Evolutionary conservation across 1,140 invertebrate genomes (phyloP), one percentile per base, ranked within the genome.

Genomic region (Lordiphosa stackelbergi): DNA sequence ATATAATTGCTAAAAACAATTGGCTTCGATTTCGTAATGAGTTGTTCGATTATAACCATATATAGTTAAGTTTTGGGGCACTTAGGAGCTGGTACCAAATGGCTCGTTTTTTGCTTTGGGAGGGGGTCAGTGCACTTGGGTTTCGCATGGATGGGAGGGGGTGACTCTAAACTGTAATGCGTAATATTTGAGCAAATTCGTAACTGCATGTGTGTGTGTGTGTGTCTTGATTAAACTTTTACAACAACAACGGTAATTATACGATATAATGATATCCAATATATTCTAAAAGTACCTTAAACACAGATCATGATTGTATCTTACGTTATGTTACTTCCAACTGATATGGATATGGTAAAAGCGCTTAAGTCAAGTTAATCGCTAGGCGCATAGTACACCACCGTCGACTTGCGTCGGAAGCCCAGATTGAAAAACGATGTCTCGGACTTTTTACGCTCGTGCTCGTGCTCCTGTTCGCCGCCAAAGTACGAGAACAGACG

Each of bases 1-100:
- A 78, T 83, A 77, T 83, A 83, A 83, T 83, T 83, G 77, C 77
- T 83, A 77, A 83, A 74, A 83, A 83, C 77, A 83, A 83, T 83
- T 83, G 77, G 77, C 77, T 83, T 83, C 69, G 77, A 75, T 79
- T 63, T 48, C 40, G 68, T 68, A 54, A 22, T 60, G 59, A 53
- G 45, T 58, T 59, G 49, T 36, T 75, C 40, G 53, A 48, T 62
- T 46, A 55, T 55, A 58, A 53, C 61, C 37, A 53, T 64, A 54
- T 77, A 68, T 78, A 58, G 51, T 58, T 77, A 75, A 74, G 41
- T 62, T 71, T 61, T 47, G 62, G 73, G 68, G 43, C 62, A 73
- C 53, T 65, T 55, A 72, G 68, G 73, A 77, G 63, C 66, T 75
- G 58, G 43, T 16, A 58, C 48, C 19, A 41, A 48, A 52, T 59